These are phyloP conservation scores for Eledona agricola DNA, from an alignment of 2,888 invertebrate species.

Conservation along the genomic window DNA sequence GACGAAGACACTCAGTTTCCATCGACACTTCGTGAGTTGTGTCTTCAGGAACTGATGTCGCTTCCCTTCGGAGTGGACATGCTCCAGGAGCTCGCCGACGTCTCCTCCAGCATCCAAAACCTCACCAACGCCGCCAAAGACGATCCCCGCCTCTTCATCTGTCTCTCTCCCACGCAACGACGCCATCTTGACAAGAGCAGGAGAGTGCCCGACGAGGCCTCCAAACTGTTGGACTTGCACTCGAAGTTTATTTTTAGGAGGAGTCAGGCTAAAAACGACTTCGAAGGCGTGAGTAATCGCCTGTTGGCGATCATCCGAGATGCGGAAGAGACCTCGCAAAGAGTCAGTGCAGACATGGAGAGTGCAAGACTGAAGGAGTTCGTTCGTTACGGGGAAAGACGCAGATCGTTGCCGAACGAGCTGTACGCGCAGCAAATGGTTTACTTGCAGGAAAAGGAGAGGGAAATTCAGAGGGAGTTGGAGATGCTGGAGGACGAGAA, in stretches of 20 bases:
- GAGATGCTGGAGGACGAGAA: conserved; percentile 70
- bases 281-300: conserved; percentile 61
- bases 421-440: conserved; percentile 72
- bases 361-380: conserved; percentile 54
- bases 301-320: conserved; percentile 72
- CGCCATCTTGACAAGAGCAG: conserved; percentile 68
- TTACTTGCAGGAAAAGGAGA: conserved; percentile 73
- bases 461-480: conserved; percentile 73
- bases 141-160: conserved; percentile 71
- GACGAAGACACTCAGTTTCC: conserved; percentile 59
- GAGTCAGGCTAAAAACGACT: conserved; percentile 53
- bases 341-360: conserved; percentile 34
- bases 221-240: conserved; percentile 74
- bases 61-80: conserved; percentile 76
- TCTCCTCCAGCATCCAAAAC: conserved; percentile 64
- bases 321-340: conserved; percentile 21
- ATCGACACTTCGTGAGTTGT: conserved; percentile 69
- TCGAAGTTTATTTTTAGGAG: conserved; percentile 74
- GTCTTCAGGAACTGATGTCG: conserved; percentile 71
- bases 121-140: conserved; percentile 63
- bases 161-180: conserved; percentile 78
- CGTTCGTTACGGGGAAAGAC: conserved; percentile 49
- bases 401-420: conserved; percentile 73
- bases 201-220: conserved; percentile 66
- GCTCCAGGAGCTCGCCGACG: conserved; percentile 73